phyloP scores from a whole-genome alignment of 2,888 invertebrate genomes.

The Acrobasis suavella region DNA sequence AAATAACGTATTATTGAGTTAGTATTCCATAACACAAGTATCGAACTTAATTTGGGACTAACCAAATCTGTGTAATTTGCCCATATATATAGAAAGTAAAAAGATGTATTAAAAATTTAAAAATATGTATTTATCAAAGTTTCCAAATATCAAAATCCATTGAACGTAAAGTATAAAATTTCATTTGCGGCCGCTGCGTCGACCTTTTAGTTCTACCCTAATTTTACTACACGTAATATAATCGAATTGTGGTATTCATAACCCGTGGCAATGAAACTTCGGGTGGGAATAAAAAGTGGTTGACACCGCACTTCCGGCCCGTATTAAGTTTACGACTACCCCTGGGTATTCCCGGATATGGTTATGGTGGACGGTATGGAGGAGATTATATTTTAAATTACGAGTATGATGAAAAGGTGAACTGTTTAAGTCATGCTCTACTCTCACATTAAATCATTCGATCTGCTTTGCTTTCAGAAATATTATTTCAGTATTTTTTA shows the following conservation, averaged over 20 bases:
- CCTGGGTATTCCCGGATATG: background rate
- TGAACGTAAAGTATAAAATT: background rate
- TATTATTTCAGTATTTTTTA: background rate
- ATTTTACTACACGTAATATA: slow-evolving; percentile 1
- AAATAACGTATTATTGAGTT: no score
- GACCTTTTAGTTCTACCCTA: slow-evolving; percentile 6
- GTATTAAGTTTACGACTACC: slow-evolving; percentile 9
- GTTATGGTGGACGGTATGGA: background rate
- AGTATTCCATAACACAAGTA: no score
- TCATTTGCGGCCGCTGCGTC: background rate
- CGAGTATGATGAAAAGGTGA: background rate
- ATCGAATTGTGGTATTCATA: slow-evolving; percentile 1
- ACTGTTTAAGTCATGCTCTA: no score
- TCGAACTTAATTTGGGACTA: no score
- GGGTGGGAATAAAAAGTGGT: slow-evolving; percentile 1
- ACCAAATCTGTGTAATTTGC: no score
- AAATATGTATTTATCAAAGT: background rate
- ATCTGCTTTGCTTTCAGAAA: background rate
- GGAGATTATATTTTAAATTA: slow-evolving; percentile 5
- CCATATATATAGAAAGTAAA: no score
- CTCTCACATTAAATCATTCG: background rate
- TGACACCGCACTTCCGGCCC: background rate
- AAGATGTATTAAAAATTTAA: no score
- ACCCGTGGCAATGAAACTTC: background rate
- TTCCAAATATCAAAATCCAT: no score